Conservation (phyloP, 2,888 invertebrate species). For the Lasioglossum pauxillum region DNA sequence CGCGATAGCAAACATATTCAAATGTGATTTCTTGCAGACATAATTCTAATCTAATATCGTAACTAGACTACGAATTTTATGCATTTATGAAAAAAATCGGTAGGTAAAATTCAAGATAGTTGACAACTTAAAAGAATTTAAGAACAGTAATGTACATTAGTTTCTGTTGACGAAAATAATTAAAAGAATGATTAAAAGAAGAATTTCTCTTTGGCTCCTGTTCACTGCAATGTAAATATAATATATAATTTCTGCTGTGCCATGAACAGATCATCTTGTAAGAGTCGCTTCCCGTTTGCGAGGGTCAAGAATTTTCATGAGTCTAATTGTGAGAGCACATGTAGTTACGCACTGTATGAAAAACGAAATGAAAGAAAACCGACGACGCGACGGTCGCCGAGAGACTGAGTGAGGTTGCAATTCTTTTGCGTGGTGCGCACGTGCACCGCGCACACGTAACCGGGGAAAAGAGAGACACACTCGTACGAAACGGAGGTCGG, state of each 20-base stretch:
- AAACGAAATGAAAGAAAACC: constrained; percentile 3
- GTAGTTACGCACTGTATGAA: not conserved
- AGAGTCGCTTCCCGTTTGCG: not conserved
- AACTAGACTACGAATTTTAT: too few species aligned
- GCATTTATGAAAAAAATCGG: too few species aligned
- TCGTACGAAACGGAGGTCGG: constrained; percentile 26
- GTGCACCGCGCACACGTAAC: constrained; percentile 32
- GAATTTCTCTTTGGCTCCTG: too few species aligned
- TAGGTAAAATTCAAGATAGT: too few species aligned
- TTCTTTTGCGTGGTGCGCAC: constrained; percentile 25
- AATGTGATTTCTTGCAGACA: too few species aligned
- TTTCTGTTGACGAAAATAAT: too few species aligned
- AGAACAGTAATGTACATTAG: too few species aligned
- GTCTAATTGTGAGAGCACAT: constrained; percentile 1
- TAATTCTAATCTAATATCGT: too few species aligned
- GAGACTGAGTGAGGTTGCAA: constrained; percentile 41
- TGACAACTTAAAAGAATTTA: too few species aligned
- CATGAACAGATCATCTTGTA: not conserved
- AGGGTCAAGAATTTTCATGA: not conserved
- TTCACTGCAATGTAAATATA: not conserved
- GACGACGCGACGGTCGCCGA: constrained; percentile 20
- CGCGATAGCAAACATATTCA: too few species aligned
- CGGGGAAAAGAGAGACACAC: constrained; percentile 21
- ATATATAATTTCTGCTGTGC: not conserved
- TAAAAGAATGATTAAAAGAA: too few species aligned